phyloP scores from a whole-genome alignment of 2,113 vertebrate genomes.

The Columbina picui region DNA sequence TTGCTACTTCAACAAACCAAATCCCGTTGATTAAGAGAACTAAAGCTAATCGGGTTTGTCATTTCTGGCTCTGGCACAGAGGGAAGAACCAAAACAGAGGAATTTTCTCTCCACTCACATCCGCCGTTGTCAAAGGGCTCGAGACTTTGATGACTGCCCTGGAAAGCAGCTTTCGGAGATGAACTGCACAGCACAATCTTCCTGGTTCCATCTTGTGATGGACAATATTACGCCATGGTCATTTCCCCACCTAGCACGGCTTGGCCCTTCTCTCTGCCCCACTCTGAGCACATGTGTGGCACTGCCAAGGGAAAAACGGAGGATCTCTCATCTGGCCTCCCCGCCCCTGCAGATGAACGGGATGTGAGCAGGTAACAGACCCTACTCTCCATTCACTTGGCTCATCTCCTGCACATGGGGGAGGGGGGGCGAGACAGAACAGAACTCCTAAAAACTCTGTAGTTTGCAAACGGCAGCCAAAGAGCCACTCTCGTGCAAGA shows the following conservation, averaged over 20 bases:
- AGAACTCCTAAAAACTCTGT: not conserved
- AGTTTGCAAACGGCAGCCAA: not conserved
- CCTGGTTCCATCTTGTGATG: not conserved
- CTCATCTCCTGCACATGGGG: not conserved
- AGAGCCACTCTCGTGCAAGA: not conserved
- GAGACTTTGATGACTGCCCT: not conserved
- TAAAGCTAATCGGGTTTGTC: not conserved
- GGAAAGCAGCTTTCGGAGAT: not conserved
- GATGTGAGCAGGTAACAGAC: not conserved
- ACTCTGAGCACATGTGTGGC: not conserved
- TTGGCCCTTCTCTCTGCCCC: not conserved
- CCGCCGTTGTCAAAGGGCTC: not conserved
- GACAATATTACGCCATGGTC: not conserved
- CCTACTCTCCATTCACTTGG: not conserved
- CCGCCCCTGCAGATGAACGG: not conserved
- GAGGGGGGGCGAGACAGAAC: accelerated
- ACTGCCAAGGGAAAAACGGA: not conserved
- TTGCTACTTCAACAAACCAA: not conserved
- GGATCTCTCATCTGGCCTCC: too few relatives aligned
- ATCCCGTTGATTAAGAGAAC: not conserved
- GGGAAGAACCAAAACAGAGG: not conserved
- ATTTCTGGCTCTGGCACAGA: not conserved
- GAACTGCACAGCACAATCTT: accelerated
- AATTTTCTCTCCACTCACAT: not conserved
- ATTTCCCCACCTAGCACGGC: too few relatives aligned